Conservation (phyloP, 1,140 invertebrate species). For the Drosophila micromelanica region DNA sequence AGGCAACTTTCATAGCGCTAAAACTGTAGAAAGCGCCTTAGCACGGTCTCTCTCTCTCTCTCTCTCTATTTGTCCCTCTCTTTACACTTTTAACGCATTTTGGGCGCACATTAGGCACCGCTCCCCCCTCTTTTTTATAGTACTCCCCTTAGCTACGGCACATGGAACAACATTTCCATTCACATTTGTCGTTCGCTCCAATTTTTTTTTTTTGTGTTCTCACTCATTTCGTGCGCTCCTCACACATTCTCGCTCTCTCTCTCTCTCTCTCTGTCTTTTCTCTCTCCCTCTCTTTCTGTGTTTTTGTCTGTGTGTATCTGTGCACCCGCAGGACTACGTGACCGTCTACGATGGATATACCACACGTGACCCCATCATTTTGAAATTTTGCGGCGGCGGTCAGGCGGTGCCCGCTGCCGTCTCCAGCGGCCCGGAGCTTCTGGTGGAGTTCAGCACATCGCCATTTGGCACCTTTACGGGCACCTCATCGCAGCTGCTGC, state of each 20-base stretch:
- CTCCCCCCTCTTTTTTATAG: constrained; percentile 11
- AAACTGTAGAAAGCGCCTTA: constrained; percentile 7
- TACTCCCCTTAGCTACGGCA: constrained; percentile 19
- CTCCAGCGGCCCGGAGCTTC: constrained; percentile 93
- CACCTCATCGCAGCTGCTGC: constrained; percentile 89
- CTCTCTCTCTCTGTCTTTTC: constrained; percentile 24
- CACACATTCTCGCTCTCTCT: constrained; percentile 62
- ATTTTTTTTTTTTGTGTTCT: constrained; percentile 33
- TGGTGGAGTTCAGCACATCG: constrained; percentile 95
- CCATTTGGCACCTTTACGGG: constrained; percentile 93
- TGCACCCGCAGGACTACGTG: constrained; percentile 90
- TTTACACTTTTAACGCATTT: constrained; percentile 2
- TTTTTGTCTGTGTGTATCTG: constrained; percentile 8
- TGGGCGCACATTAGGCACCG: neutral
- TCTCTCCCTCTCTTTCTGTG: constrained; percentile 16
- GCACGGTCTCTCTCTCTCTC: constrained; percentile 23
- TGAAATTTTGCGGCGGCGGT: constrained; percentile 95
- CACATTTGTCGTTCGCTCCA: constrained; percentile 62
- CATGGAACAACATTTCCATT: constrained; percentile 51
- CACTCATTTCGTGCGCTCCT: constrained; percentile 76
- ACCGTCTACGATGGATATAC: constrained; percentile 96
- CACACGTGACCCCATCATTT: constrained; percentile 93
- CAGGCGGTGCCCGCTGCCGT: constrained; percentile 92
- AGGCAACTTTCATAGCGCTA: neutral
- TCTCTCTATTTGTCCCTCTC: neutral